phyloP scores from a whole-genome alignment of 1,140 invertebrate species.

The Pygmarrhopalites habei region DNA sequence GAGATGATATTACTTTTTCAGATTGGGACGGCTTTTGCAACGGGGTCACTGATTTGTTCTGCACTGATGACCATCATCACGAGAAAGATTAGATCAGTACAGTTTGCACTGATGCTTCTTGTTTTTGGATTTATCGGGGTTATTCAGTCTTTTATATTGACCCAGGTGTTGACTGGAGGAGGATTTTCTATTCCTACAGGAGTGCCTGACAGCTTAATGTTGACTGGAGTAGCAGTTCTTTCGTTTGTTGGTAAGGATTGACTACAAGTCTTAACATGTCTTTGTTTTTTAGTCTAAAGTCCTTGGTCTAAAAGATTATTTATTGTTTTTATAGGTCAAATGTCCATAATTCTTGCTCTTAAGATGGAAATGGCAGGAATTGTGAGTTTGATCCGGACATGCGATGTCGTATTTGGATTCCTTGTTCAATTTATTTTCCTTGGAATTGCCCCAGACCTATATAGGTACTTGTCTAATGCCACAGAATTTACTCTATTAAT shows the following conservation, averaged over 20 bases:
- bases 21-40: conserved; percentile 35
- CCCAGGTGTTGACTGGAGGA: conserved; percentile 8
- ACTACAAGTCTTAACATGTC: too few species aligned
- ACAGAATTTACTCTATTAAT: conserved; percentile 1
- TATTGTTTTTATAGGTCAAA: conserved; percentile 18
- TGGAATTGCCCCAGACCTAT: conserved; percentile 5
- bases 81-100: conserved; percentile 33
- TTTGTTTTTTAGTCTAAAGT: conserved; percentile 82
- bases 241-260: too few species aligned
- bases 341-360: conserved; percentile 19
- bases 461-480: conserved; percentile 2
- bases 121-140: conserved; percentile 35
- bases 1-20: too few species aligned
- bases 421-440: conserved; percentile 27
- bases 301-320: conserved; percentile 21
- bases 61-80: conserved; percentile 32
- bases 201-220: conserved; percentile 74
- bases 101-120: conserved; percentile 34
- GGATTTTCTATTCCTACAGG: conserved; percentile 10
- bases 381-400: conserved; percentile 21
- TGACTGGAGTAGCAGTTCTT: conserved; percentile 76
- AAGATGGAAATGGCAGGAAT: conserved; percentile 21
- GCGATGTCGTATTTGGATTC: conserved; percentile 24
- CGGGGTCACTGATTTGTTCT: conserved; percentile 31
- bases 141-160: conserved; percentile 19